These are phyloP conservation scores for Margaritifera margaritifera DNA, from an alignment of 2,888 invertebrate species.

Conservation along the genomic window DNA sequence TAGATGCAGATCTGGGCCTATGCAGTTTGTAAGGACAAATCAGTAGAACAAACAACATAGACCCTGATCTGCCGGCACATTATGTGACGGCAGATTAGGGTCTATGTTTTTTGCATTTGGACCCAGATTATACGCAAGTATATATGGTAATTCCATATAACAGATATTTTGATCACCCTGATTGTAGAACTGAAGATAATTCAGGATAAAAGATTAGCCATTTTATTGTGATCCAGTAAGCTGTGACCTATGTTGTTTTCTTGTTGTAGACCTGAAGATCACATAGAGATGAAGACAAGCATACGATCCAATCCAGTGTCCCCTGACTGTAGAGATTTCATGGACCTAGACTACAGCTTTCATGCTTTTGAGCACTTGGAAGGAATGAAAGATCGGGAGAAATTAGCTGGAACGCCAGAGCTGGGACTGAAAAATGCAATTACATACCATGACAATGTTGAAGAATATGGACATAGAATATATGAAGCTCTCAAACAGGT, in stretches of 20 bases:
- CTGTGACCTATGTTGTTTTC: neutral
- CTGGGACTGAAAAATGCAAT: constrained; percentile 74
- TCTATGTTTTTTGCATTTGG: no score
- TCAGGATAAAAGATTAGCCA: no score
- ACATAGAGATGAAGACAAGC: constrained; percentile 60
- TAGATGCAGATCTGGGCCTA: no score
- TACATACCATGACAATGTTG: constrained; percentile 69
- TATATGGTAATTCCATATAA: no score
- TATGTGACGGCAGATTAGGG: no score
- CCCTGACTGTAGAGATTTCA: constrained; percentile 80
- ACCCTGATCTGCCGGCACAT: no score
- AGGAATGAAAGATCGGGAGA: constrained; percentile 76
- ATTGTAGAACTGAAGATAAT: no score
- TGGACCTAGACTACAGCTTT: constrained; percentile 78
- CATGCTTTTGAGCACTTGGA: constrained; percentile 80
- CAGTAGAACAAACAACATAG: no score
- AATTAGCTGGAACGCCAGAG: constrained; percentile 76
- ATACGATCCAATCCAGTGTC: constrained; percentile 50
- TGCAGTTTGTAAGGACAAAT: no score
- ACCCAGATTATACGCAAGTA: no score
- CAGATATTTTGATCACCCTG: no score
- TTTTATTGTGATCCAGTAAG: no score
- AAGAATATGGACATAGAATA: constrained; percentile 79
- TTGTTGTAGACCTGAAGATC: constrained; percentile 67
- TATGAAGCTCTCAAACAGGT: constrained; percentile 77